phyloP scores from a whole-genome alignment of 2,113 vertebrate species.

The Regulus satrapa region DNA sequence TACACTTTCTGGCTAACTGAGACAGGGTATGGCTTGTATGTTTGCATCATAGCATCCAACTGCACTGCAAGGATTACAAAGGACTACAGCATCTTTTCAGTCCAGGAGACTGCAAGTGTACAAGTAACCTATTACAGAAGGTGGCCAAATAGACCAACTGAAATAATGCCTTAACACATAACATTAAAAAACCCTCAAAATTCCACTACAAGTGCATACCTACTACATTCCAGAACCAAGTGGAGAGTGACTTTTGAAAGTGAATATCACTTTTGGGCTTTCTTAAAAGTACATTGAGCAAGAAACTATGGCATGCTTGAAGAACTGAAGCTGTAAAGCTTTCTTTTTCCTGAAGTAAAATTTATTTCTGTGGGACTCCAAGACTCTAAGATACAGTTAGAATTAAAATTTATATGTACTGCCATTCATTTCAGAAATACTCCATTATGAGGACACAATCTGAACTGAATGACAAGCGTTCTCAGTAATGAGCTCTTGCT shows the following conservation, averaged over 20 bases:
- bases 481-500: constrained; percentile 41
- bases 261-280: not conserved
- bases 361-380: not conserved
- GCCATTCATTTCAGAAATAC: constrained; percentile 34
- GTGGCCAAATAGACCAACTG: not conserved
- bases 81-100: not conserved
- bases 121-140: not conserved
- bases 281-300: not conserved
- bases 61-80: not conserved
- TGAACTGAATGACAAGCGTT: constrained; percentile 38
- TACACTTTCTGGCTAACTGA: not conserved
- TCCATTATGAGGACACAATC: constrained; percentile 16
- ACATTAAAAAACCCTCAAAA: not conserved
- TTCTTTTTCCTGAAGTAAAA: not conserved
- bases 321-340: not conserved
- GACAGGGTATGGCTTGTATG: not conserved
- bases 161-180: not conserved
- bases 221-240: not conserved
- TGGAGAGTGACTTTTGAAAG: not conserved
- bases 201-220: not conserved
- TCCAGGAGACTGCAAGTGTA: not conserved
- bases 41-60: not conserved
- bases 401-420: not conserved
- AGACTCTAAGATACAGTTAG: not conserved
- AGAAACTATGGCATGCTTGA: not conserved